Conservation (phyloP, 2,797 vertebrate species). For the Squalus acanthias region DNA sequence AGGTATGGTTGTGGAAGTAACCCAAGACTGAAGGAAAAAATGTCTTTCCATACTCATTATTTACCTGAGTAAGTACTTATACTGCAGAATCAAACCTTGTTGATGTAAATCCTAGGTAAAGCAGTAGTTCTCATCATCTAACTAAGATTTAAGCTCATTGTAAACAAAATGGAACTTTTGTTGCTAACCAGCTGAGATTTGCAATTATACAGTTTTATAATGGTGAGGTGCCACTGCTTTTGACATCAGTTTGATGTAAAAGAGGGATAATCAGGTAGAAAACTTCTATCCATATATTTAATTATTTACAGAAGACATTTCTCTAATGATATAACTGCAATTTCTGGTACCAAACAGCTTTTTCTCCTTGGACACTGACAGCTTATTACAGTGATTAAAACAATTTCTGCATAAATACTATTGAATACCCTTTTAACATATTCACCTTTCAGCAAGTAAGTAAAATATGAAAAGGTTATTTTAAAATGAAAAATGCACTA, state of each 20-base stretch:
- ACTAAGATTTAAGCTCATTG: background rate
- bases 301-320: background rate
- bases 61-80: background rate
- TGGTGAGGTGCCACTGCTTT: background rate
- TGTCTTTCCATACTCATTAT: background rate
- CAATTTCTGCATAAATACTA: background rate
- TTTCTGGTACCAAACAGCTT: background rate
- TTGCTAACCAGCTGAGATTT: background rate
- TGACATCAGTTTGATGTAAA: background rate
- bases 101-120: background rate
- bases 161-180: background rate
- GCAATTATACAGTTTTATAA: background rate
- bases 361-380: background rate
- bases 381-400: background rate
- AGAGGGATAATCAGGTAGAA: background rate
- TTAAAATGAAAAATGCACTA: background rate
- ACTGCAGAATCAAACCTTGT: background rate
- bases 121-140: background rate
- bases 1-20: background rate
- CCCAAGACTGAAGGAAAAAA: background rate
- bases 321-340: background rate
- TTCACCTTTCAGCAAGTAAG: background rate
- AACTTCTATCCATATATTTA: background rate
- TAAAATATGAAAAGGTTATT: conserved; percentile 10
- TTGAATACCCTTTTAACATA: background rate